A percentile compares a stretch with the other conserved stretches of the same genome.
Evolutionary conservation across 2,888 invertebrate genomes (phyloP).

Genomic region (Lydus trimaculatus): DNA sequence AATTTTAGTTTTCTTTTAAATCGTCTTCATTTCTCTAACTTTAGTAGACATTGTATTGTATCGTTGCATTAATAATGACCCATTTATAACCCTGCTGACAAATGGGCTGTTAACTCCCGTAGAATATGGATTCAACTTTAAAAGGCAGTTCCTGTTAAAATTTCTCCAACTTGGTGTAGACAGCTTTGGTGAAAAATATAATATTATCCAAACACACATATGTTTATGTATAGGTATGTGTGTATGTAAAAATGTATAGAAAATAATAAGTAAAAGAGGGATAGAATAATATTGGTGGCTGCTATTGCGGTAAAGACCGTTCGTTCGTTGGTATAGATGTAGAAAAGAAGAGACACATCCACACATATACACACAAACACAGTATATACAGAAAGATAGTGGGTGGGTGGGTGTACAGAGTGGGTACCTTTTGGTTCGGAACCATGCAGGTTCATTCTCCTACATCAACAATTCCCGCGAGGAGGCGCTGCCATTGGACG

Average conservation of each 20-base stretch:
- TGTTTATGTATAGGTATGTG: background rate
- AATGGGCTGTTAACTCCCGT: slow-evolving; percentile 42
- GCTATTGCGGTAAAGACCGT: background rate
- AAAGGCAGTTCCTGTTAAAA: slow-evolving; percentile 17
- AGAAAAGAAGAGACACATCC: slow-evolving; percentile 16
- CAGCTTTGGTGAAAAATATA: slow-evolving; percentile 8
- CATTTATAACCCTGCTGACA: slow-evolving; percentile 29
- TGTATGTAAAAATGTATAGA: background rate
- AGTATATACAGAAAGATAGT: slow-evolving; percentile 25
- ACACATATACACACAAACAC: slow-evolving; percentile 10
- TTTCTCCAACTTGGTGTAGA: background rate
- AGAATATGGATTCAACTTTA: slow-evolving; percentile 49
- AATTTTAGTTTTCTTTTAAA: background rate
- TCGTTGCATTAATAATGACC: slow-evolving; percentile 2
- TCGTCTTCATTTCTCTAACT: background rate
- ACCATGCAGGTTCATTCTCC: slow-evolving; percentile 59
- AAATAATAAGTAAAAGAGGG: background rate
- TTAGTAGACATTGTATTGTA: background rate
- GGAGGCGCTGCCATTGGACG: slow-evolving; percentile 54
- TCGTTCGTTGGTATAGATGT: slow-evolving; percentile 11
- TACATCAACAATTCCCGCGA: slow-evolving; percentile 53
- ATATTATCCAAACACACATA: background rate
- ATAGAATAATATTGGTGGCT: background rate
- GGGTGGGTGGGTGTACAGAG: slow-evolving; percentile 48
- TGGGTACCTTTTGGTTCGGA: slow-evolving; percentile 50